phyloP scores from a whole-genome alignment of 2,113 vertebrate species.

The Eurypyga helias region DNA sequence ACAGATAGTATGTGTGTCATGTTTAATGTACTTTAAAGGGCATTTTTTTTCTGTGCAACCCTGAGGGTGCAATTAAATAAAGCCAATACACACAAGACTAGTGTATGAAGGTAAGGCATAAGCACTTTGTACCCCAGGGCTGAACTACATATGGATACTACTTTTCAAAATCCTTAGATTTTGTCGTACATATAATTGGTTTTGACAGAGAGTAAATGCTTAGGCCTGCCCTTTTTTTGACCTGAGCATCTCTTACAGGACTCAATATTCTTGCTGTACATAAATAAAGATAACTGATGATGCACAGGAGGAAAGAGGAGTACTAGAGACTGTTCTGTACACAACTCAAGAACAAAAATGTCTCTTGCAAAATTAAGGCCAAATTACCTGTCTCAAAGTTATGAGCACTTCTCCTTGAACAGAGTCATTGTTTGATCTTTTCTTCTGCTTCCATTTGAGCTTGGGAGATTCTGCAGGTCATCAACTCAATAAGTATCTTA shows the following conservation, averaged over 20 bases:
- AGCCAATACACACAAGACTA: background rate
- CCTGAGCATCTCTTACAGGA: background rate
- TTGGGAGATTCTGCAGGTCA: background rate
- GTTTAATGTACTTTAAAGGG: conserved; percentile 5
- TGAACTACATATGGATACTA: background rate
- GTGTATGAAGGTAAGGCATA: background rate
- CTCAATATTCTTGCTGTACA: background rate
- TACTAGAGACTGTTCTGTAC: background rate
- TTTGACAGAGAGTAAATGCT: background rate
- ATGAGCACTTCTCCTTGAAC: background rate
- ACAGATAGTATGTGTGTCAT: background rate
- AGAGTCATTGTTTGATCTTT: background rate
- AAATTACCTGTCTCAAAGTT: background rate
- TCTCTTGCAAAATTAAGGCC: background rate
- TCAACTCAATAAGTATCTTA: background rate
- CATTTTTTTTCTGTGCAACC: background rate
- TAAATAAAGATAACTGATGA: background rate
- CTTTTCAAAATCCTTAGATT: background rate
- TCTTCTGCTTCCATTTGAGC: background rate
- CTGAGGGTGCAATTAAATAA: conserved; percentile 30
- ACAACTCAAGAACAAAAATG: background rate
- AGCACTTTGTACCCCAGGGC: background rate
- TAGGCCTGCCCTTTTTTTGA: conserved; percentile 15
- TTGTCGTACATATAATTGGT: background rate
- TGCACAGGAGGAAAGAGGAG: background rate